Evolutionary conservation across 2,113 vertebrate genomes (phyloP), one percentile per base, ranked within the genome.

Genomic region (Misgurnus anguillicaudatus): DNA sequence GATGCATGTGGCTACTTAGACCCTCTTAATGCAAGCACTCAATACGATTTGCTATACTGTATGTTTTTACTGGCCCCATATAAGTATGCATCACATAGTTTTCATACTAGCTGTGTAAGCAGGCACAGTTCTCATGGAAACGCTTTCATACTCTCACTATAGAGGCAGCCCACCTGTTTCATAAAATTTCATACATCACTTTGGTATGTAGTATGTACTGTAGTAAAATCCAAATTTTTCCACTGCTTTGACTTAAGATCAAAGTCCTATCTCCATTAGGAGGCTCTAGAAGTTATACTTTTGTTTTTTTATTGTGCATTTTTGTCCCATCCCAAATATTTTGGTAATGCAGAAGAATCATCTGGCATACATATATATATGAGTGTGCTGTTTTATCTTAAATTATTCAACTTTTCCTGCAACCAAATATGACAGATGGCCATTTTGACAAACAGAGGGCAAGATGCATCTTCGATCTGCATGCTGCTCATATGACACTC

Each of bases 161-260:
- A 84, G 83, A 84, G 78, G 38, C 83, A 76, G 76, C 80, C 83
- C 83, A 84, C 83, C 76, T 84, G 83, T 80, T 84, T 81, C 76
- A 65, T 69, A 66, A 47, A 62, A 38, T 38, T 42, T 58, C 62
- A 75, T 75, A 74, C 39, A 17, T 64, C 75, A 70, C 75, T 42
- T n/a, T n/a, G 42, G 42, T 45, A 45, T 45, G 42, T 5, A 45
- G 42, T 45, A 10, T 45, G 6, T 5, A 45, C 8, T 45, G 42
- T 9, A 9, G 42, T 45, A 10, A 31, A 31, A 31, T 31, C 24
- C 24, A 31, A 31, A 31, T 2, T 31, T 31, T 31, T 31, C 24
- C 24, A 31, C 24, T 31, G 24, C 24, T 3, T 31, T 31, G 24
- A 31, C 24, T 31, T 31, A 2, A 2, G 24, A 31, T 31, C 3